Percentiles rank a stretch among this genome's conserved stretches.
These are phyloP conservation scores for Cyphomyrus plagiostoma DNA, from an alignment of 2,113 vertebrate genomes.

Conservation along the genomic window DNA sequence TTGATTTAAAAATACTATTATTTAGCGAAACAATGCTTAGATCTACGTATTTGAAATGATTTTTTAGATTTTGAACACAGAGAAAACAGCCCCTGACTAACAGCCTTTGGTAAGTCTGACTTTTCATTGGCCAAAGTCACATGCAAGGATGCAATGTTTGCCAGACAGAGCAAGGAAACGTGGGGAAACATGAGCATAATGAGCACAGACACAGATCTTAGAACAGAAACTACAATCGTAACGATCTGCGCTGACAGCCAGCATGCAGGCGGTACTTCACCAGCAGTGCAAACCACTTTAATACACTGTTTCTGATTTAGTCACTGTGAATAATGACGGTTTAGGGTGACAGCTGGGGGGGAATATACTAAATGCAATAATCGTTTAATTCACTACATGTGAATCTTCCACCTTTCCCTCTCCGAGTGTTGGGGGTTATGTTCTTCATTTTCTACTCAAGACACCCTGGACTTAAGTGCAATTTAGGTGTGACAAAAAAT, in stretches of 20 bases:
- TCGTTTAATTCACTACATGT: background rate
- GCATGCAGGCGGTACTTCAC: background rate
- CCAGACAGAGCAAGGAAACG: background rate
- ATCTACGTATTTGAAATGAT: background rate
- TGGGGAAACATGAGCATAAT: background rate
- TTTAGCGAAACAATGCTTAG: background rate
- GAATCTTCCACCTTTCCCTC: background rate
- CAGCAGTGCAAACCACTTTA: background rate
- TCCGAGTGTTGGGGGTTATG: background rate
- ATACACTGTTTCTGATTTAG: background rate
- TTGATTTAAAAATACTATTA: constrained; percentile 4
- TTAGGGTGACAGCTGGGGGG: background rate
- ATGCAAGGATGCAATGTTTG: background rate
- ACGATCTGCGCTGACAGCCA: background rate
- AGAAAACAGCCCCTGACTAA: background rate
- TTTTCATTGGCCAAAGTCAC: background rate
- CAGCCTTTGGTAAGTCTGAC: background rate
- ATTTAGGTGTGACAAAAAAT: background rate
- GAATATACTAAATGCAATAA: background rate
- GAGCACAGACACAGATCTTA: background rate
- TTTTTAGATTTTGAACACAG: background rate
- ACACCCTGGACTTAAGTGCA: background rate
- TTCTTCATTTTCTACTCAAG: background rate
- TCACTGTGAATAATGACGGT: background rate
- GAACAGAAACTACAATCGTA: background rate